Percentiles rank a stretch among this genome's conserved stretches.
phyloP scores from a whole-genome alignment of 2,113 vertebrate genomes.

The Irena cyanogastra region DNA sequence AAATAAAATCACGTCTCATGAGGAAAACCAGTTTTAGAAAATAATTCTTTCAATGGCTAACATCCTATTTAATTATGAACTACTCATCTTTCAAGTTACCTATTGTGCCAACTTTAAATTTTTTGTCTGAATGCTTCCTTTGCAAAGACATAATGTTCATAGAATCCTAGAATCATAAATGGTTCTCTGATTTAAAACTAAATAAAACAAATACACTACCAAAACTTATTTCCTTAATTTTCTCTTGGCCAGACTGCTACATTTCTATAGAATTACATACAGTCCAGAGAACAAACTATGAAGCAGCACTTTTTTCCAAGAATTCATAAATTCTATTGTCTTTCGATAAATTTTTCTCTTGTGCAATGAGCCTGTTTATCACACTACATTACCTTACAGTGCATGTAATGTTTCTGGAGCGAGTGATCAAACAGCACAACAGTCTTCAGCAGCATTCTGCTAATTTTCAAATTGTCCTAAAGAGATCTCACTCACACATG shows the following conservation, averaged over 20 bases:
- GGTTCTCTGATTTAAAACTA: background rate
- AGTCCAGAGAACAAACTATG: background rate
- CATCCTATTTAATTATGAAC: background rate
- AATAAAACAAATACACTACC: background rate
- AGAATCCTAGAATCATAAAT: background rate
- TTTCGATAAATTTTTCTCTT: background rate
- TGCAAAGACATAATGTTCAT: background rate
- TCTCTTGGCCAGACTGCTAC: slow-evolving; percentile 7
- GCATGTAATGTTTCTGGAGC: background rate
- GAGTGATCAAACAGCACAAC: background rate
- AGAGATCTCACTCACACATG: background rate
- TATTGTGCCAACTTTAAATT: background rate
- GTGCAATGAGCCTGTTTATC: background rate
- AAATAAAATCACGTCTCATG: background rate
- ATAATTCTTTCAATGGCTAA: background rate
- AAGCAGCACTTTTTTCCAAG: background rate
- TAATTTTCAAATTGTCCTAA: background rate
- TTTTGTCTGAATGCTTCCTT: slow-evolving; percentile 12
- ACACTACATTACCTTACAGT: background rate
- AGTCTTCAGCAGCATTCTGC: background rate
- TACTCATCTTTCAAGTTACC: background rate
- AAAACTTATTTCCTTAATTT: slow-evolving; percentile 35
- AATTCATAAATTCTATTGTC: background rate
- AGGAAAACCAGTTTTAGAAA: background rate
- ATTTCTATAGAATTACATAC: slow-evolving; percentile 27